phyloP scores from a whole-genome alignment of 2,797 vertebrate species.

The Myotis myotis region DNA sequence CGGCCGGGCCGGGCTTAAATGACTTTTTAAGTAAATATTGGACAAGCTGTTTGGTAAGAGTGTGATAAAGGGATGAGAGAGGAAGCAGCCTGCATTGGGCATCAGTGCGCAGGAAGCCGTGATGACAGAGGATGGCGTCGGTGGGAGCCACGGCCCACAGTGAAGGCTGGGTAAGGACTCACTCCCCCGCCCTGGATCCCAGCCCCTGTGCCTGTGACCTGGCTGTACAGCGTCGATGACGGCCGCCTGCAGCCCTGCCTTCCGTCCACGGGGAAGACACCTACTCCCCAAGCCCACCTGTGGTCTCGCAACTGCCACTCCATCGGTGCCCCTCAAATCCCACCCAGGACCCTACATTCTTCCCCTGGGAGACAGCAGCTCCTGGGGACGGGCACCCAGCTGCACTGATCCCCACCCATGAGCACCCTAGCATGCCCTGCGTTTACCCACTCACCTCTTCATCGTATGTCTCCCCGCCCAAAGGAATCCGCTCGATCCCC shows the following conservation, averaged over 20 bases:
- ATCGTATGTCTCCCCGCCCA: not conserved
- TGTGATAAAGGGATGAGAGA: not conserved
- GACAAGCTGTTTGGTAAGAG: not conserved
- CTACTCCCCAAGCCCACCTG: not conserved
- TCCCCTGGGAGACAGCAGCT: not conserved
- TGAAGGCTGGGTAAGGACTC: not conserved
- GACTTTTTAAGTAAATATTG: constrained; percentile 14
- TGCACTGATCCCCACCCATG: accelerated
- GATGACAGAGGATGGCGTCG: not conserved
- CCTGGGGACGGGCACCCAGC: accelerated
- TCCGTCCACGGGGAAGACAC: not conserved
- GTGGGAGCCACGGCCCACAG: accelerated
- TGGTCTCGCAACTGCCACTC: accelerated
- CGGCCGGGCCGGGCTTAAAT: not conserved
- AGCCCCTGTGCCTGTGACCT: not conserved
- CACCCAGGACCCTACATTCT: not conserved
- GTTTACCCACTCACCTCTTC: not conserved
- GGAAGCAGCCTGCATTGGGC: not conserved
- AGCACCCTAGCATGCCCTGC: accelerated
- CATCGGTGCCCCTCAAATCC: not conserved
- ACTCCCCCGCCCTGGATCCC: accelerated
- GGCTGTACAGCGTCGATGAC: accelerated
- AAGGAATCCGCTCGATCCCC: not conserved
- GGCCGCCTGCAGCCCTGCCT: not conserved
- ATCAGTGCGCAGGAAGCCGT: not conserved